Percentiles rank a stretch among this genome's conserved stretches.
phyloP scores from a whole-genome alignment of 2,797 vertebrate species.

The Pipistrellus nathusii region DNA sequence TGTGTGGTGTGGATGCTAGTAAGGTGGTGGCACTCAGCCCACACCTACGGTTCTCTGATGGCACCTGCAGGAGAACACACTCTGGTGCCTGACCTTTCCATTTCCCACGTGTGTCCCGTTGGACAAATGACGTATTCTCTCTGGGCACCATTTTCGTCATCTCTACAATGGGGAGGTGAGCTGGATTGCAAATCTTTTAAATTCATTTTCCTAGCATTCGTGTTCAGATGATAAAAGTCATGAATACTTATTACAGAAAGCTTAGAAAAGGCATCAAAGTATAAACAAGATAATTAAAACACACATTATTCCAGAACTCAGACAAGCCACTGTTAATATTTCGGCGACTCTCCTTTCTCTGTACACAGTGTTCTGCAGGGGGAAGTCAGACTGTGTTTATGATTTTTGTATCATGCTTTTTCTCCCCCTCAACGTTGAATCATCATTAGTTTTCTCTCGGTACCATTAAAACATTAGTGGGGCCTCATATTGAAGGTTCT shows the following conservation, averaged over 20 bases:
- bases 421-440: slow-evolving; percentile 22
- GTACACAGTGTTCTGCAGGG: neutral
- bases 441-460: neutral
- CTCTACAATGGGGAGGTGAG: neutral
- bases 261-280: slow-evolving; percentile 6
- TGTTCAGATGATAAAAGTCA: slow-evolving; percentile 43
- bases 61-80: neutral
- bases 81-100: neutral
- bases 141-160: neutral
- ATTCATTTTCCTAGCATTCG: neutral
- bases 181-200: neutral
- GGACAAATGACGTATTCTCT: neutral
- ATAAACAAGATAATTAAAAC: slow-evolving; percentile 57
- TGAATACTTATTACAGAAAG: neutral
- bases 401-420: slow-evolving; percentile 27
- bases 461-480: slow-evolving; percentile 62
- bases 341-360: slow-evolving; percentile 13
- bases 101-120: neutral
- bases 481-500: slow-evolving; percentile 52
- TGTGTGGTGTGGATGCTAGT: neutral
- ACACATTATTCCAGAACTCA: neutral
- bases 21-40: neutral
- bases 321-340: slow-evolving; percentile 20
- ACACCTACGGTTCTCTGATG: neutral
- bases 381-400: slow-evolving; percentile 13